Base-by-base conservation (phyloP, 2,113 vertebrate species). In the Psettodes erumei region DNA sequence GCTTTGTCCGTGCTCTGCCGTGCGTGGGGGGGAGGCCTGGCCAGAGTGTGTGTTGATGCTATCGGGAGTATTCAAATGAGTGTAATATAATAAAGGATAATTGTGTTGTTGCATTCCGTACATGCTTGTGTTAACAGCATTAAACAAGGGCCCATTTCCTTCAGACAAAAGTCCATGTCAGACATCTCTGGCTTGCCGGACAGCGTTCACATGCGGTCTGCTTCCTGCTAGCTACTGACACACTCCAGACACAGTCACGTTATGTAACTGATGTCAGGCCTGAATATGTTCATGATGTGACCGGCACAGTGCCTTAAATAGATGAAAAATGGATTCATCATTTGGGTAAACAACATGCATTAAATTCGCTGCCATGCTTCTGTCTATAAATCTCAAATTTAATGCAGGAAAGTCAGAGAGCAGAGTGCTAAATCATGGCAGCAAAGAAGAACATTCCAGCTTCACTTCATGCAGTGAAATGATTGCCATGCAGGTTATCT, bases 21-120 rank as follows among this genome's bases (percentile, higher is more conserved):
- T 87, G 85, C 51, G 62, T 84, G 76, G 81, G 75, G 79, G 75
- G 43, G 60, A 70, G 80, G 80, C 61, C 74, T 66, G 79, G 60
- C 42, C 12, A 59, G 69, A 83, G 80, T 65, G 80, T 86, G 84
- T 85, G 86, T 83, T 83, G 90, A 92, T 91, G 87, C 79, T 90
- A 88, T 90, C 82, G 66, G 80, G 82, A 86, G 68, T 88, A 88
- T 89, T 91, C 86, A 90, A 90, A 93, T 87, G 83, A 91, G 83
- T 78, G 75, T 84, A 91, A 93, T 89, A 92, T 90, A 92, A 94
- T 94, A 89, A 92, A 87, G 86, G 86, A 87, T 92, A 93, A 94
- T 92, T 93, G 92, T 90, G 84, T 89, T 90, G 88, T 82, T 83
- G 86, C 92, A 93, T 93, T 94, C 91, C 89, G 59, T 63, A 68